Evolutionary conservation across 2,797 vertebrate genomes (phyloP).

Genomic region (Poecilia wingei): DNA sequence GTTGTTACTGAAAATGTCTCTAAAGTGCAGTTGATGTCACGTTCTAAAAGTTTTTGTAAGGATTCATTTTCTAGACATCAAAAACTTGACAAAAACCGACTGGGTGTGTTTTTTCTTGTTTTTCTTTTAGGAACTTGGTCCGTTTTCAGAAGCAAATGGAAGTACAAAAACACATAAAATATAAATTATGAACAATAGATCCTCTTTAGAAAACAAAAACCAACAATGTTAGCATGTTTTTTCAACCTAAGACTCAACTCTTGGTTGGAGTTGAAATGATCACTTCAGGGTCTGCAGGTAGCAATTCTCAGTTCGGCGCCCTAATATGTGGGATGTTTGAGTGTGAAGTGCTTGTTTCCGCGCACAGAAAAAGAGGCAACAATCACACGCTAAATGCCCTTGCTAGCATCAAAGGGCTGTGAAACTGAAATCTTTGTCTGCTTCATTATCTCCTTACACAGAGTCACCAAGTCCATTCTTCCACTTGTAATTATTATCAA

Average conservation of each 20-base stretch:
- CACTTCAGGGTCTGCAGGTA: background rate
- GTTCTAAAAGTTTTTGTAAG: no score
- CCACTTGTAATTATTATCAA: constrained; percentile 51
- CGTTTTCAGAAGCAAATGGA: no score
- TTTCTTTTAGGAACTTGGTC: no score
- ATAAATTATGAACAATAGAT: no score
- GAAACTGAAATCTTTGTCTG: constrained; percentile 38
- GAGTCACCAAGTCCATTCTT: constrained; percentile 38
- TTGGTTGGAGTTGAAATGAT: background rate
- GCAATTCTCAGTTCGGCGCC: background rate
- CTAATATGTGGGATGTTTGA: background rate
- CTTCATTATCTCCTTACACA: constrained; percentile 53
- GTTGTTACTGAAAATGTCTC: background rate
- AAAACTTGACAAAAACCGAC: no score
- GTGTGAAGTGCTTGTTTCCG: constrained; percentile 2
- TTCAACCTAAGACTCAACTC: background rate
- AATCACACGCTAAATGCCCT: constrained; percentile 42
- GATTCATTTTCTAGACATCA: no score
- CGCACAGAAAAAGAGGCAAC: constrained; percentile 30
- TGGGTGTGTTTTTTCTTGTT: no score
- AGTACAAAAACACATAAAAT: no score
- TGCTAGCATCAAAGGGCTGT: constrained; percentile 49
- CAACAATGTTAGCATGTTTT: background rate
- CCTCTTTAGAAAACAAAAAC: background rate
- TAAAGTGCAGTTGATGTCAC: no score